phyloP scores from a whole-genome alignment of 2,113 vertebrate species.

The Osmerus eperlanus region DNA sequence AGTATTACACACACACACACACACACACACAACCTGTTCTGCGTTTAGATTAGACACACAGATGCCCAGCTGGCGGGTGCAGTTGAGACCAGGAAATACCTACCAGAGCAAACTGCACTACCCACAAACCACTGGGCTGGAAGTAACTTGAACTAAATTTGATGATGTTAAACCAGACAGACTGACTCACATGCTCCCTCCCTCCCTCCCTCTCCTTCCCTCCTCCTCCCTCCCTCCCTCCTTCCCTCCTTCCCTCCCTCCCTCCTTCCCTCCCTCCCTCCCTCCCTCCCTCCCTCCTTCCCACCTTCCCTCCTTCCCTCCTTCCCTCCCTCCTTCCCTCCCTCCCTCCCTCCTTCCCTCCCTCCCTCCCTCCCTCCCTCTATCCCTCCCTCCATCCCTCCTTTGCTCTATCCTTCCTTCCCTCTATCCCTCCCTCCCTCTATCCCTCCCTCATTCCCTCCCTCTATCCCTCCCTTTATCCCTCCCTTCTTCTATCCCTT shows the following conservation, averaged over 20 bases:
- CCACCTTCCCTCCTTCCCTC: neutral
- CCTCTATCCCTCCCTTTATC: no score
- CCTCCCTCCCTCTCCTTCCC: no score
- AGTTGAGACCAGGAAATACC: conserved; percentile 2
- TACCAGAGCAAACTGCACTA: conserved; percentile 16
- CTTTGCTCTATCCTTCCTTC: neutral
- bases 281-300: neutral
- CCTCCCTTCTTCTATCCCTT: no score
- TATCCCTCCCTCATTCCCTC: no score
- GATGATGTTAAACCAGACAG: conserved; percentile 19
- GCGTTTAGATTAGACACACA: neutral
- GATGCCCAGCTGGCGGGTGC: conserved; percentile 1
- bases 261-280: neutral
- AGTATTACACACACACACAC: neutral
- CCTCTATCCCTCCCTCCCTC: no score
- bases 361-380: no score
- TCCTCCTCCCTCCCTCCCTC: neutral
- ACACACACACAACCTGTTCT: neutral
- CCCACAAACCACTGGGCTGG: conserved; percentile 36
- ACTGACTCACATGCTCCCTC: conserved; percentile 14
- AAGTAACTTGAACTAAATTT: conserved; percentile 28
- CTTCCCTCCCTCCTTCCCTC: neutral
- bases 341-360: no score
- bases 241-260: neutral
- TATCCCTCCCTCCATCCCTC: no score